phyloP scores from a whole-genome alignment of 1,140 invertebrate genomes.

The Drosophila ficusphila region DNA sequence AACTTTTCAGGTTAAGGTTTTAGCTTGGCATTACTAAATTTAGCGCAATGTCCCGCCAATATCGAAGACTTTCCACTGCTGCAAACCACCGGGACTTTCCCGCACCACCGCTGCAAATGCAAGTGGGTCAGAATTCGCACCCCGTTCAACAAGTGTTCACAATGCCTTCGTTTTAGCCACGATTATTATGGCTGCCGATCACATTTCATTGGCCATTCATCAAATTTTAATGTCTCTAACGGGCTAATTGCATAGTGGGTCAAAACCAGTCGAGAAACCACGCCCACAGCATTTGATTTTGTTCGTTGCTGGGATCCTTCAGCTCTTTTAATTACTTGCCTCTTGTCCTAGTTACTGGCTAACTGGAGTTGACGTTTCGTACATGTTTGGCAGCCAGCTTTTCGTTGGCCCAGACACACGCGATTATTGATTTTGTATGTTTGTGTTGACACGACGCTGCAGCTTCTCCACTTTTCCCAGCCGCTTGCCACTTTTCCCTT shows the following conservation, averaged over 20 bases:
- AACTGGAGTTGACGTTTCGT: constrained; percentile 13
- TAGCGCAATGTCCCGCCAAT: constrained; percentile 30
- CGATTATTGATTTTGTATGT: constrained; percentile 52
- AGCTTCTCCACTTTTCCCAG: constrained; percentile 36
- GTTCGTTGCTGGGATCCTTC: background rate
- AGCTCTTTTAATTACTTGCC: constrained; percentile 16
- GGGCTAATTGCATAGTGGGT: constrained; percentile 33
- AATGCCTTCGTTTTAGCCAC: constrained; percentile 18
- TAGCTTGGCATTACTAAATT: constrained; percentile 19
- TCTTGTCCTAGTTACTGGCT: constrained; percentile 13
- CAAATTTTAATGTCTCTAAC: constrained; percentile 29
- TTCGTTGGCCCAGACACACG: constrained; percentile 32
- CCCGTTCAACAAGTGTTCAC: constrained; percentile 37
- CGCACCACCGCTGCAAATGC: background rate
- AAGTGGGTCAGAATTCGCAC: constrained; percentile 32
- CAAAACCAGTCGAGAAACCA: background rate
- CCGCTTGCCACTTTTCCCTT: constrained; percentile 11
- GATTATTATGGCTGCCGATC: constrained; percentile 13
- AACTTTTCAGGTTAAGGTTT: constrained; percentile 66
- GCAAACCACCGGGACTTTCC: background rate
- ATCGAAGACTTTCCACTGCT: constrained; percentile 9
- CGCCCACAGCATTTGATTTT: background rate
- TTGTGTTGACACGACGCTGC: constrained; percentile 42
- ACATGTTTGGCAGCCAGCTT: constrained; percentile 8
- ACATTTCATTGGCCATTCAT: constrained; percentile 32